phyloP scores from a whole-genome alignment of 2,888 invertebrate genomes.

The Panopea generosa region DNA sequence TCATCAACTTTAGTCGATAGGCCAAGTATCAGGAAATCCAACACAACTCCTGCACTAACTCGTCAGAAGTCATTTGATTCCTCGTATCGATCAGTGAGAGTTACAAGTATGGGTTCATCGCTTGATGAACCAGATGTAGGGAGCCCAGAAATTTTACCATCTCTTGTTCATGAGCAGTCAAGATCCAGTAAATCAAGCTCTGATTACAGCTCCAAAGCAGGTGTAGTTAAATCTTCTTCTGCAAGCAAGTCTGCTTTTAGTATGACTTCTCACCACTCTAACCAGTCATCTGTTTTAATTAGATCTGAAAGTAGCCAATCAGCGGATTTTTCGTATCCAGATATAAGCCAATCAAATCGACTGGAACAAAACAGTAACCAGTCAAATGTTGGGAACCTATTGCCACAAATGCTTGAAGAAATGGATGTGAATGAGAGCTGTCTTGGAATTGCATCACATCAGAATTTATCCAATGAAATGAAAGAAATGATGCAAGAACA shows the following conservation, averaged over 20 bases:
- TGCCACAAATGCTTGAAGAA: slow-evolving; percentile 66
- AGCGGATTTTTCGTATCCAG: slow-evolving; percentile 35
- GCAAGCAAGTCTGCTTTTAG: slow-evolving; percentile 31
- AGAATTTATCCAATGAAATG: slow-evolving; percentile 73
- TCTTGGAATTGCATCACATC: slow-evolving; percentile 70
- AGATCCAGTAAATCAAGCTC: slow-evolving; percentile 35
- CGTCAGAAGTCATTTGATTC: slow-evolving; percentile 62
- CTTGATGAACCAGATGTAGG: slow-evolving; percentile 47
- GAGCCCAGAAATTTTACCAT: background rate
- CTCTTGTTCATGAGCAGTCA: background rate
- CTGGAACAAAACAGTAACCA: slow-evolving; percentile 35
- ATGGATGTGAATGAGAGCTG: slow-evolving; percentile 73
- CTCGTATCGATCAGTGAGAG: slow-evolving; percentile 51
- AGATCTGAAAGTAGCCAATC: slow-evolving; percentile 59
- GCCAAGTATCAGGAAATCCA: slow-evolving; percentile 55
- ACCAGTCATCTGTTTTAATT: slow-evolving; percentile 50
- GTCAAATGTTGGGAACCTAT: slow-evolving; percentile 36
- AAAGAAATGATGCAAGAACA: slow-evolving; percentile 72
- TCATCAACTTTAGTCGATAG: slow-evolving; percentile 16
- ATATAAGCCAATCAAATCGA: slow-evolving; percentile 36
- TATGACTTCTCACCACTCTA: slow-evolving; percentile 28
- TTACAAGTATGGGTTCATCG: slow-evolving; percentile 58
- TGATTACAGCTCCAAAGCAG: slow-evolving; percentile 29
- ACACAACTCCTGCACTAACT: slow-evolving; percentile 55
- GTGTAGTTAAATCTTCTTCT: slow-evolving; percentile 20